Base-by-base conservation (phyloP, 2,888 invertebrate species). In the Latheticus oryzae region DNA sequence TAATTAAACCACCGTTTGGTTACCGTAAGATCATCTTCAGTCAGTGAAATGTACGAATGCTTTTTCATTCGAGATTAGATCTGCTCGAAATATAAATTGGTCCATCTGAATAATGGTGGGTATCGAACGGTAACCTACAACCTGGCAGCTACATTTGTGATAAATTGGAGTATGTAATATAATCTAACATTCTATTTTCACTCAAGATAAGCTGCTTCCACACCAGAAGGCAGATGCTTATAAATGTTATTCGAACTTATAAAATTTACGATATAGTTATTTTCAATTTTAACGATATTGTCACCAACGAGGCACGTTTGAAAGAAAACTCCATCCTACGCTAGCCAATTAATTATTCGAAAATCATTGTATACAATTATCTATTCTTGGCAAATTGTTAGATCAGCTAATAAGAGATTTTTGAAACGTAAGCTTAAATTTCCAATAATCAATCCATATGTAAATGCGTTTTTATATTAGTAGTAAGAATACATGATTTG, bases 101-200 rank as follows among this genome's bases (percentile, higher is more conserved):
- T 19, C 42, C 52, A 52, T 52, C 52, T 32, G 42, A 42, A 51
- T 40, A 51, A 51, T 35, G 23, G 24, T 2, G 23, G 48, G 17
- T 37, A 68, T 67, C 62, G 65, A 70, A 65, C 63, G 61, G 59
- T 63, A 60, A 58, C 65, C 61, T 59, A 55, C 60, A 64, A 63
- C 62, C 62, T 63, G 61, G 62, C 62, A 68, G 66, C 58, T 42
- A 68, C 67, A 64, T 65, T 62, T 62, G 64, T 70, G 70, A 71
- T 70, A 70, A 70, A 72, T 72, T 64, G 67, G 64, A 65, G 60
- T 37, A 45, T 45, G 61, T 68, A 67, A 69, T 69, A 67, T 69
- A 69, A 68, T 69, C 65, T 62, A 61, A 62, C 64, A 65, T 70
- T 64, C 66, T 65, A 64, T 64, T 69, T 63, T 62, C 63, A 61